Evolutionary conservation across 2,113 vertebrate species (phyloP), one percentile per base, ranked within the genome.

Genomic region (Pardalotus punctatus): DNA sequence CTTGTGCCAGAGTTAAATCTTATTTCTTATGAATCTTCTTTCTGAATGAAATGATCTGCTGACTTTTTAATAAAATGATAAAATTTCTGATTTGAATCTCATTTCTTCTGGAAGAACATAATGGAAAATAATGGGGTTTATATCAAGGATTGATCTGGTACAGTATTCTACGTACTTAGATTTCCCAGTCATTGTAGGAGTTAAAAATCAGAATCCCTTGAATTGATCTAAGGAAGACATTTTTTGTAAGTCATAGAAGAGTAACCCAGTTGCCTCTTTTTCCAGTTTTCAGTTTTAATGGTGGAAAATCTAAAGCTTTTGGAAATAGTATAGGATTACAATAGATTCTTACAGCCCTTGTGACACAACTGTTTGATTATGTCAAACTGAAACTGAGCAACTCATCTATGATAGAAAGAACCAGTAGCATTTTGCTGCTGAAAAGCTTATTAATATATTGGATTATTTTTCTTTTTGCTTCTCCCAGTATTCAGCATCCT

Each of bases 401-500:
- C 47, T 85, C 19, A 48, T 35, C 50, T n/a, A 6, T 40, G 72
- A 38, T 25, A 70, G 69, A 80, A 79, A 66, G 67, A 80, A 40
- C 11, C 12, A 76, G 42, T 61, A 85, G 6, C 22, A 40, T 73
- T 89, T 95, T 72, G 16, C 48, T 84, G 53, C 57, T 85, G 60
- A 50, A 91, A 86, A 83, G 3, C 42, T 64, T 25, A 78, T 77
- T 95, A 82, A 85, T 5, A 2, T 31, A 23, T 36, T 53, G 33
- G 3, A 1, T 2, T 56, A 51, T 64, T 45, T 76, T 45, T 62
- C 5, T 57, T 42, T 72, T 77, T 69, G 15, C 2, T n/a, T 48
- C 57, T 36, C 29, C 5, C 62, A 98, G 98, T 79, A 13, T 72
- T 97, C 97, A 2, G 70, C 98, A 70, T 97, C 98, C 2, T 94